phyloP scores from a whole-genome alignment of 2,113 vertebrate species.

The Phaethornis superciliosus region DNA sequence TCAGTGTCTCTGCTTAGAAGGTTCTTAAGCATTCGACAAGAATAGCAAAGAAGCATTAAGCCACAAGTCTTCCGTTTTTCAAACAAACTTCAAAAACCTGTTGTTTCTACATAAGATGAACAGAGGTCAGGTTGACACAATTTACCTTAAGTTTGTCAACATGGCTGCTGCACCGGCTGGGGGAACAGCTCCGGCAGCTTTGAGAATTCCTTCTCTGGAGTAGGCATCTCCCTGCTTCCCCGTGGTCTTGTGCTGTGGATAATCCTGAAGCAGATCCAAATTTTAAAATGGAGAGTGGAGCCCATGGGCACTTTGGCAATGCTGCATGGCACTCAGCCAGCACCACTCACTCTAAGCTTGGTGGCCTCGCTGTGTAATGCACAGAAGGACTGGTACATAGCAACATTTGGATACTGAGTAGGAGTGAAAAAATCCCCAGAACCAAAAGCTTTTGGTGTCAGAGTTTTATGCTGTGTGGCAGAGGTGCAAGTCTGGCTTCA shows the following conservation, averaged over 20 bases:
- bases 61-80: neutral
- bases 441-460: neutral
- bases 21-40: neutral
- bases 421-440: neutral
- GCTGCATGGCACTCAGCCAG: conserved; percentile 15
- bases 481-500: neutral
- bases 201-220: neutral
- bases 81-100: neutral
- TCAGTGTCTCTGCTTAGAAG: neutral
- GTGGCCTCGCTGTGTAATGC: neutral
- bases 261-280: conserved; percentile 49
- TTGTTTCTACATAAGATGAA: neutral
- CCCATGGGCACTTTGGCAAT: conserved; percentile 58
- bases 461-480: neutral
- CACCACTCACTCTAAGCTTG: conserved; percentile 25
- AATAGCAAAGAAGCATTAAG: neutral
- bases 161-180: rapidly evolving
- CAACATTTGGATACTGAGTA: neutral
- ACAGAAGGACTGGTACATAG: conserved; percentile 16
- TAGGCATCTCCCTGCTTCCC: neutral
- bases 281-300: conserved; percentile 4
- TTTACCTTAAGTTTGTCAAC: neutral
- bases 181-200: neutral
- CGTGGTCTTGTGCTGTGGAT: neutral
- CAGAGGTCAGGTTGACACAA: neutral